These are phyloP conservation scores for Lasioglossum albipes DNA, from an alignment of 1,140 invertebrate genomes.

Conservation along the genomic window DNA sequence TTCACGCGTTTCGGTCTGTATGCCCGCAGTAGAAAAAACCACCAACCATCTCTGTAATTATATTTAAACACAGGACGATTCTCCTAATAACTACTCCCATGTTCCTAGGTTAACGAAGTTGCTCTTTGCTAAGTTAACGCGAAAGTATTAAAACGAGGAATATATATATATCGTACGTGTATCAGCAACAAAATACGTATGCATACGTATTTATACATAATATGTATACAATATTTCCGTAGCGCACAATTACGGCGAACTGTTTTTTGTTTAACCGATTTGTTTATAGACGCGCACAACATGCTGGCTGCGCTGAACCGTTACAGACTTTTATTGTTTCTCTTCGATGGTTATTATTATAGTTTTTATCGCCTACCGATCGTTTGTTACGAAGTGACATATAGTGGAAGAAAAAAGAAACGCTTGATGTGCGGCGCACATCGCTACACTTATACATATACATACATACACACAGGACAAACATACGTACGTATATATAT, in stretches of 20 bases:
- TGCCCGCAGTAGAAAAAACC: background rate
- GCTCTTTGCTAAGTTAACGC: conserved; percentile 30
- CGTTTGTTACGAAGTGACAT: conserved; percentile 18
- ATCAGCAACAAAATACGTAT: background rate
- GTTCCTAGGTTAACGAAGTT: conserved; percentile 38
- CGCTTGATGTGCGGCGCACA: conserved; percentile 14
- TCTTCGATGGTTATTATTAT: conserved; percentile 17
- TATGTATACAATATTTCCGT: conserved; percentile 16
- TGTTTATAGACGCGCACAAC: conserved; percentile 20
- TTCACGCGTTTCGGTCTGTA: background rate
- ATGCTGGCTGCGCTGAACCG: background rate
- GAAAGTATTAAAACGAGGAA: conserved; percentile 20
- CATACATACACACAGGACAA: too few species aligned
- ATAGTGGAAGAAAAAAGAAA: conserved; percentile 14
- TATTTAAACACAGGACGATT: conserved; percentile 26
- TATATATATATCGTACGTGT: background rate
- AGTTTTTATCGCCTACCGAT: conserved; percentile 16
- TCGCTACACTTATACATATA: background rate
- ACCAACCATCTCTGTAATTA: conserved; percentile 16
- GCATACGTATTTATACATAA: background rate
- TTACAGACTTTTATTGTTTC: background rate
- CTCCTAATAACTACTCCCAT: conserved; percentile 27
- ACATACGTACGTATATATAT: too few species aligned
- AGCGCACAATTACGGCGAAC: conserved; percentile 38
- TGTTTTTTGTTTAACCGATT: conserved; percentile 13